Evolutionary conservation across 2,888 invertebrate species (phyloP).

Genomic region (Dusona sp.): DNA sequence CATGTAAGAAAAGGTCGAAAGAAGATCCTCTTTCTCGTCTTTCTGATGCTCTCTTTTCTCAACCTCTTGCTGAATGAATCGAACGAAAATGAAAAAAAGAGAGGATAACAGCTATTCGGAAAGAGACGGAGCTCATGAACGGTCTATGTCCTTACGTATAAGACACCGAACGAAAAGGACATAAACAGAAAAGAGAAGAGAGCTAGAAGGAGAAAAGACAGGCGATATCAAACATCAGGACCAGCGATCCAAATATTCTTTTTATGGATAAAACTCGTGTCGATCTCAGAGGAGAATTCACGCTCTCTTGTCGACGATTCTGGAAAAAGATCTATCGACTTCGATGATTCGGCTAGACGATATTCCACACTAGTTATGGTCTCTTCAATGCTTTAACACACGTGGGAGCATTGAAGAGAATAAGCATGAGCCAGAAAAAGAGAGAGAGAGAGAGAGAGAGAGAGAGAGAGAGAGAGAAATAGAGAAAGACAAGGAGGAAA

Average conservation of each 20-base stretch:
- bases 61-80: slow-evolving; percentile 11
- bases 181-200: not conserved
- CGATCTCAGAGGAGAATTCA: slow-evolving; percentile 44
- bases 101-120: not conserved
- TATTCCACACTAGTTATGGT: slow-evolving; percentile 53
- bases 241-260: slow-evolving; percentile 63
- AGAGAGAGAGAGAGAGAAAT: not conserved
- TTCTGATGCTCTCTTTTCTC: slow-evolving; percentile 32
- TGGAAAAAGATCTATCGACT: slow-evolving; percentile 64
- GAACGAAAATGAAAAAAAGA: not conserved
- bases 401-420: not conserved
- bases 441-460: not conserved
- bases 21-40: slow-evolving; percentile 44
- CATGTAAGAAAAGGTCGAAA: slow-evolving; percentile 58
- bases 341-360: slow-evolving; percentile 57
- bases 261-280: slow-evolving; percentile 60
- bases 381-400: slow-evolving; percentile 5
- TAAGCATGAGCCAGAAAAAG: not conserved
- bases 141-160: slow-evolving; percentile 55
- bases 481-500: slow-evolving; percentile 3
- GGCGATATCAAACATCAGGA: slow-evolving; percentile 19
- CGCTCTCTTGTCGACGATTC: slow-evolving; percentile 63
- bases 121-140: slow-evolving; percentile 38
- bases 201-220: not conserved
- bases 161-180: no score